phyloP scores from a whole-genome alignment of 2,797 vertebrate species.

The Eospalax fontanierii region DNA sequence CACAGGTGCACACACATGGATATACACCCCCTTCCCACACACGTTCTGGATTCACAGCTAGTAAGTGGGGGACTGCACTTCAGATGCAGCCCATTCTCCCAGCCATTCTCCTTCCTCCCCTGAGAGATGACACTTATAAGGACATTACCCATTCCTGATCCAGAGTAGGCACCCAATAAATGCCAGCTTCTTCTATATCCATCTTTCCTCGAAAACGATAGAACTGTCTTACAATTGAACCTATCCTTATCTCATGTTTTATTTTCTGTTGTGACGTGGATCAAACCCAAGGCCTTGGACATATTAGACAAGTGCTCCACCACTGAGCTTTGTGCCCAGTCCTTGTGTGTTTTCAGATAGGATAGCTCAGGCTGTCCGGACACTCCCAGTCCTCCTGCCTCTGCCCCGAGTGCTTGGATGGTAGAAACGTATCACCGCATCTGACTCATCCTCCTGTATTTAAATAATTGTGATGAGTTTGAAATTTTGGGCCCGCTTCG shows the following conservation, averaged over 20 bases:
- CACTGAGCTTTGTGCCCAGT: background rate
- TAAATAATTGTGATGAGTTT: background rate
- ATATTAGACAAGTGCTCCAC: background rate
- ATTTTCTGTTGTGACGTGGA: background rate
- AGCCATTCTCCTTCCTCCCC: background rate
- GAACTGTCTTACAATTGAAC: background rate
- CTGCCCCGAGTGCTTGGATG: background rate
- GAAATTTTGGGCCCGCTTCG: background rate
- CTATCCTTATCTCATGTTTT: background rate
- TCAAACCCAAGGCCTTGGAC: background rate
- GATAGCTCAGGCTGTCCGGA: background rate
- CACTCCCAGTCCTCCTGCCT: background rate
- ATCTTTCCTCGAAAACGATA: background rate
- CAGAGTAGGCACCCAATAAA: background rate
- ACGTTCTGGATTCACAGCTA: background rate
- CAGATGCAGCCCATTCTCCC: too few species aligned
- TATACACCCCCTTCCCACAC: background rate
- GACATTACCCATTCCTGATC: background rate
- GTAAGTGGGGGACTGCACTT: background rate
- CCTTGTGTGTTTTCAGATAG: background rate
- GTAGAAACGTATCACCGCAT: too few species aligned
- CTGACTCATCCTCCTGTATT: background rate
- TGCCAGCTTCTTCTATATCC: background rate
- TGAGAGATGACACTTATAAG: background rate
- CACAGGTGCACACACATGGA: too few species aligned